Evolutionary conservation across 2,113 vertebrate species (phyloP), one percentile per base, ranked within the genome.

Genomic region (Ciconia boyciana): DNA sequence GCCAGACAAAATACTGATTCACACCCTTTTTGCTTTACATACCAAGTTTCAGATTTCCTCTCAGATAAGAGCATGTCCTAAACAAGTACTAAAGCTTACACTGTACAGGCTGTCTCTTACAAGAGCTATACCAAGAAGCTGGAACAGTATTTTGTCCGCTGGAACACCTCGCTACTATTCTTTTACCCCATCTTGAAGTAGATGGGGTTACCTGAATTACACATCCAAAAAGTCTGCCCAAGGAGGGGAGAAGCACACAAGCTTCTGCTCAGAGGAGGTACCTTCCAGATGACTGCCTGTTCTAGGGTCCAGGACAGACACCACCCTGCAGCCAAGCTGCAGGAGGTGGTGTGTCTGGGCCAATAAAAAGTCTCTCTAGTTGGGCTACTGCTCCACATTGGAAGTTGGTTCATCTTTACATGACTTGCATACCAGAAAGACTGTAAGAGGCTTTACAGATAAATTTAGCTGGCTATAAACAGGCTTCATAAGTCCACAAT

Each of bases 381-480:
- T 57, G 21, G 36, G 32, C 39, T 71, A 11, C 25, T 52, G 57
- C 28, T 74, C 26, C 29, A 48, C 72, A 36, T 12, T 17, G n/a
- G 1, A 20, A 52, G 7, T 28, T 79, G 57, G 41, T 48, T 89
- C 83, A 77, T 92, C 78, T 91, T 62, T 66, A 87, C 78, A 79
- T 76, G 52, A 89, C 74, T 69, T 54, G 58, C 94, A 94, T 91
- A 84, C 81, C 91, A 94, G 44, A 68, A 64, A 79, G 83, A 22
- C 62, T 82, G 15, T 7, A 77, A 49, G n/a, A 93, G 65, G 69
- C 89, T 85, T 71, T 9, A 68, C 44, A 90, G 93, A 91, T 85
- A 95, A 95, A 94, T 96, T 93, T 91, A 96, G 93, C 61, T 58
- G 61, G 61, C 94, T 97, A 88, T 90, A 90, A 91, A 94, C 57